phyloP scores from a whole-genome alignment of 92 coral and sea anemone genomes.

The Phenganax marumi region DNA sequence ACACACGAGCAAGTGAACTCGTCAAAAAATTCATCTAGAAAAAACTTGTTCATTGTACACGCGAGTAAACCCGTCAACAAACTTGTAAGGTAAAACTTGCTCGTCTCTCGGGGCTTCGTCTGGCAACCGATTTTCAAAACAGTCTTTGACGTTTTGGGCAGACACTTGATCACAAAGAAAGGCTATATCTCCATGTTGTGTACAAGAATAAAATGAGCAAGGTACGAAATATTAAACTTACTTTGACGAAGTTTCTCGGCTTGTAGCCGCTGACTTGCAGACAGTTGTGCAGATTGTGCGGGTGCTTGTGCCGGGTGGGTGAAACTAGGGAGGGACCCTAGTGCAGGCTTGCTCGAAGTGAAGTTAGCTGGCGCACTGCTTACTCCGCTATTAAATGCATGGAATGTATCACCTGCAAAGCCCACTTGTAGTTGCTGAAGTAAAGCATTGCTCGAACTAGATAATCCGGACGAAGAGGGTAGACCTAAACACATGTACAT shows the following conservation, averaged over 20 bases:
- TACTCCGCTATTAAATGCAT: conserved; percentile 21
- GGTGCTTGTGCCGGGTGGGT: conserved; percentile 15
- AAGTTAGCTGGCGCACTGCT: conserved; percentile 44
- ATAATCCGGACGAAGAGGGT: conserved; percentile 69
- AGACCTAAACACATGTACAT: conserved; percentile 57
- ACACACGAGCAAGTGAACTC: neutral
- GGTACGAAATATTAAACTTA: conserved; percentile 8
- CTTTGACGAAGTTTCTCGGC: conserved; percentile 86
- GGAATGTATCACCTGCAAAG: conserved; percentile 11
- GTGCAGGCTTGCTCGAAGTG: conserved; percentile 34
- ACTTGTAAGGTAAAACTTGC: neutral
- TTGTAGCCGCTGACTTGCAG: conserved; percentile 60
- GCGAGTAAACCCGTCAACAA: neutral
- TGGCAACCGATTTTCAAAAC: no score
- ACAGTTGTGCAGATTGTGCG: conserved; percentile 44
- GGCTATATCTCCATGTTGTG: no score
- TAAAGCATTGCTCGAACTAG: conserved; percentile 70
- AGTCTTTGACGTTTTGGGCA: no score
- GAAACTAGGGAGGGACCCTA: conserved; percentile 24
- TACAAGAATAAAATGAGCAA: no score
- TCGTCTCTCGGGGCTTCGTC: neutral
- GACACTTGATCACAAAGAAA: no score
- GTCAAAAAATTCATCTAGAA: no score
- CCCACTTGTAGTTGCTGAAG: conserved; percentile 79
- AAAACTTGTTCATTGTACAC: neutral